A percentile compares a stretch with the other conserved stretches of the same genome.
Conservation (phyloP, 2,797 vertebrate species). For the Amniataba percoides region DNA sequence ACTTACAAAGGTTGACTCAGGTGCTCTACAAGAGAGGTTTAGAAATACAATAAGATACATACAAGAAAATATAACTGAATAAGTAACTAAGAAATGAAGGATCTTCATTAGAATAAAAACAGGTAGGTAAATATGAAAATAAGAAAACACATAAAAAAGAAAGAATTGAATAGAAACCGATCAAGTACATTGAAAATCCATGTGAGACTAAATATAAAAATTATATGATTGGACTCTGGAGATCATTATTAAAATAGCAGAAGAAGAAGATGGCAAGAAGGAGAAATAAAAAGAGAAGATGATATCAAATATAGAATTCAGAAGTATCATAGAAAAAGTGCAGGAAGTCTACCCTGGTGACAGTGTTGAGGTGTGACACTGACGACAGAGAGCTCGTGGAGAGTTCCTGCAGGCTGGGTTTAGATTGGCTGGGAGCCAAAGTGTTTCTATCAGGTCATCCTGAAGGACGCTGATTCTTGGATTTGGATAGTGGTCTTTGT, state of each 20-base stretch:
- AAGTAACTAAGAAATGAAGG: not conserved
- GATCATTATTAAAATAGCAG: no score
- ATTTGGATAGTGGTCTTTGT: not conserved
- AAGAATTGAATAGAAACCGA: not conserved
- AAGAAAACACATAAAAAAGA: not conserved
- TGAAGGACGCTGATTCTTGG: conserved; percentile 28
- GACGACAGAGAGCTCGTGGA: conserved; percentile 17
- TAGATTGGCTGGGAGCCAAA: conserved; percentile 21
- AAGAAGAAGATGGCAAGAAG: not conserved
- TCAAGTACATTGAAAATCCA: not conserved
- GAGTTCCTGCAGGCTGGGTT: conserved; percentile 10
- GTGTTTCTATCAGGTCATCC: conserved; percentile 41
- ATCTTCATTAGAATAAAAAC: no score
- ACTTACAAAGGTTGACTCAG: not conserved
- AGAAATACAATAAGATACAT: not conserved
- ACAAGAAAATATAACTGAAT: not conserved
- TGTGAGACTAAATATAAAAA: not conserved
- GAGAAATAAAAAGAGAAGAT: not conserved
- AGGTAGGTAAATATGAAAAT: not conserved
- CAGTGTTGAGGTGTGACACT: conserved; percentile 17
- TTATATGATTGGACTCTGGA: not conserved
- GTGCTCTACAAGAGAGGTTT: not conserved
- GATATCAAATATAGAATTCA: no score
- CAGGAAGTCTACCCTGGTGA: conserved; percentile 13
- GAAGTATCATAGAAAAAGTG: conserved; percentile 19